These are phyloP conservation scores for Dasypus novemcinctus DNA, from an alignment of 2,113 vertebrate genomes.

Conservation along the genomic window DNA sequence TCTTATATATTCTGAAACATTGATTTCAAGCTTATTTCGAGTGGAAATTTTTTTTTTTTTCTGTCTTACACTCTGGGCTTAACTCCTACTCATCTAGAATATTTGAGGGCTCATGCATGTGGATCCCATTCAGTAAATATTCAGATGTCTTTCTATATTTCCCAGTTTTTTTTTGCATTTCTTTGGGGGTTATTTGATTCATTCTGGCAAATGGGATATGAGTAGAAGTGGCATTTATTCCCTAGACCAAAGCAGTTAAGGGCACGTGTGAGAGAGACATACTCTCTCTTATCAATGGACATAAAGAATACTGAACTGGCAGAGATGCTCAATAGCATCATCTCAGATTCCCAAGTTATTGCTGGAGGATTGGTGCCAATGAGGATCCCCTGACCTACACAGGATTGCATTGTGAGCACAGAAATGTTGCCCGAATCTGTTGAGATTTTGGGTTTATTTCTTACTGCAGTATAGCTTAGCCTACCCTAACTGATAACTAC, in stretches of 20 bases:
- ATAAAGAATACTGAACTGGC: background rate
- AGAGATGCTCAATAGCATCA: background rate
- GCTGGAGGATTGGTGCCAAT: background rate
- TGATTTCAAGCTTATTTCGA: constrained; percentile 6
- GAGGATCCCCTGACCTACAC: background rate
- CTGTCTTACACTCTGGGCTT: background rate
- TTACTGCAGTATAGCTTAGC: background rate
- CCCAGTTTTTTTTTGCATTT: background rate
- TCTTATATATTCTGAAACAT: background rate
- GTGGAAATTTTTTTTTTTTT: background rate
- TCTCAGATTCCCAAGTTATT: background rate
- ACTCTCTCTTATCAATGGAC: background rate
- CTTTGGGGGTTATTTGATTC: background rate
- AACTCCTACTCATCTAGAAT: background rate
- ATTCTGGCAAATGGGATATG: background rate
- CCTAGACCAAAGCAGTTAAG: background rate
- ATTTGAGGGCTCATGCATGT: background rate
- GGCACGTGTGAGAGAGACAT: background rate
- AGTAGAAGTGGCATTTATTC: background rate
- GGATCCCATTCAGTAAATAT: background rate
- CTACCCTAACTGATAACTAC: background rate
- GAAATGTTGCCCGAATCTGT: background rate
- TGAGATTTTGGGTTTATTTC: background rate
- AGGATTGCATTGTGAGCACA: background rate
- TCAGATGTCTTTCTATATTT: background rate